Base-by-base conservation (phyloP, 2,888 invertebrate species). In the Nemoura dubitans region DNA sequence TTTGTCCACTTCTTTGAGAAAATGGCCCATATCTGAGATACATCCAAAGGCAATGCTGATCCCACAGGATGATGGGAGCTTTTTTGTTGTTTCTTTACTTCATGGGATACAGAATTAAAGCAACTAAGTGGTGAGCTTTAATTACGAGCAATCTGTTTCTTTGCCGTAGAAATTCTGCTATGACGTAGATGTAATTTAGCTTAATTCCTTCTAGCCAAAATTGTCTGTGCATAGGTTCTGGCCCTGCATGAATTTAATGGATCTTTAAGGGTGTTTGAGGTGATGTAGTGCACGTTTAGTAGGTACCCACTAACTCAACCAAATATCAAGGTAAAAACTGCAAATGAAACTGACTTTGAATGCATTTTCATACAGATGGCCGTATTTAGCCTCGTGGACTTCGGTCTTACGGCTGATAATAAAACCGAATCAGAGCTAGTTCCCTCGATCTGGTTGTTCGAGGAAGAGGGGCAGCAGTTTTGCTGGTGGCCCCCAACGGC, bases 71-170 rank as follows among this genome's bases (percentile, higher is more conserved):
- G 36, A 82, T 29, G 30, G 36, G 1, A 82, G 25, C 28, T 82
- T 82, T 36, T 30, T 28, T 29, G 30, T 82, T 29, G 7, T 30
- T 1, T 82, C 82, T 16, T 30, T 82, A 29, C 82, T 82, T 82
- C 82, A 82, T 82, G 82, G 29, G 21, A 25, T 27, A 21, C 16
- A 27, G 27, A 27, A 28, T 26, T 80, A 28, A 21, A 28, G 3
- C 21, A 28, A 5, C 36, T 80, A 80, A 2, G 2, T 28, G 21
- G 27, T 25, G 26, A 21, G 21, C 16, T 26, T 80, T 6, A 16
- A 26, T 80, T 80, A 80, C 25, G 27, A 25, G 10, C 5, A 36
- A 36, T 6, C 3, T 36, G 36, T 36, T 36, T 6, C 5, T 36
- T 36, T 36, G 36, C 36, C 36, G 36, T 36, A 36, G 5, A 36